A percentile compares a stretch with the other conserved stretches of the same genome.
phyloP scores from a whole-genome alignment of 2,797 vertebrate genomes.

The Argyrosomus regius region DNA sequence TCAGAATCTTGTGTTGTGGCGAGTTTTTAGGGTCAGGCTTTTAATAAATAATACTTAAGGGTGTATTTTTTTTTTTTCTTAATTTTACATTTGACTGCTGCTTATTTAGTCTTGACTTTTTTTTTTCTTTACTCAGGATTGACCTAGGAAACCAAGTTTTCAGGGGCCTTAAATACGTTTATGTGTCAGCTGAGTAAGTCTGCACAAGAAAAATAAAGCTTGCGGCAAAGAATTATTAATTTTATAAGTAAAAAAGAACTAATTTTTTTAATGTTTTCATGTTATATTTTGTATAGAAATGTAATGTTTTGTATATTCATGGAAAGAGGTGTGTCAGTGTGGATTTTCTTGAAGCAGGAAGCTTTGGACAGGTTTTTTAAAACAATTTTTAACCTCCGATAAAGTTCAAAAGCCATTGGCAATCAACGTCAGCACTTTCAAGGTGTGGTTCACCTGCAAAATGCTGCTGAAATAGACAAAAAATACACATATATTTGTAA shows the following conservation, averaged over 20 bases:
- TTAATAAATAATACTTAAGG: neutral
- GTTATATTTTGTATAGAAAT: no score
- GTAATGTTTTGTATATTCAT: neutral
- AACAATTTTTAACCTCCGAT: neutral
- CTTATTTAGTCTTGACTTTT: neutral
- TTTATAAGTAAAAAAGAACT: no score
- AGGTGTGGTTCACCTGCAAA: neutral
- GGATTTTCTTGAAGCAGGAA: neutral
- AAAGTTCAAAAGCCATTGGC: neutral
- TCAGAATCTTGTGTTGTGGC: neutral
- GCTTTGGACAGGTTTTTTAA: neutral
- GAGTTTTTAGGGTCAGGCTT: neutral
- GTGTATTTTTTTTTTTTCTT: neutral
- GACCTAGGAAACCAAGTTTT: neutral
- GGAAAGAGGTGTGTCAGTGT: neutral
- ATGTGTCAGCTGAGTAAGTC: slow-evolving; percentile 7
- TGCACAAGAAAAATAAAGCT: neutral
- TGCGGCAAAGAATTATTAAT: neutral
- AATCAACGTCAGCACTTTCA: slow-evolving; percentile 16
- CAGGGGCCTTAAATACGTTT: neutral
- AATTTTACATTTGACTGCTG: neutral
- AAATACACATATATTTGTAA: neutral
- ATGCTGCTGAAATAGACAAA: slow-evolving; percentile 15
- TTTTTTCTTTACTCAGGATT: slow-evolving; percentile 22
- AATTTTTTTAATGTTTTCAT: neutral